Evolutionary conservation across 53 echinoderm and acorn worm species (phyloP).

Genomic region (Stichopus horrens): DNA sequence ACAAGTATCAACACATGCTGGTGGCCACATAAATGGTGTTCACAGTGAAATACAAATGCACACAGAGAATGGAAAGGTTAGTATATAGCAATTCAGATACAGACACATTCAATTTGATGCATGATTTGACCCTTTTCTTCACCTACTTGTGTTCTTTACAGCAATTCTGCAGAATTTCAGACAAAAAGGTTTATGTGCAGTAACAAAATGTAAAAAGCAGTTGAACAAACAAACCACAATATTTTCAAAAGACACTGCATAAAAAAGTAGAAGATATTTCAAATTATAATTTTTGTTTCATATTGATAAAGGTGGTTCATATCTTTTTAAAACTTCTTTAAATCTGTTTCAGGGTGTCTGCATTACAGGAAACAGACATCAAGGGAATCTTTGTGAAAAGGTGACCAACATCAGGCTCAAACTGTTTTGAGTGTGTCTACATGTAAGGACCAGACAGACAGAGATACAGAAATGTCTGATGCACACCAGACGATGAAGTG

Average conservation of each 20-base stretch:
- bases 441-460: conserved; percentile 7
- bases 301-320: no score
- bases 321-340: no score
- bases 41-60: conserved; percentile 31
- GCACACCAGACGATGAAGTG: conserved; percentile 26
- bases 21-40: conserved; percentile 34
- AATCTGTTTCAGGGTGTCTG: no score
- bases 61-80: conserved; percentile 29
- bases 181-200: neutral
- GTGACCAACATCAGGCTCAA: no score
- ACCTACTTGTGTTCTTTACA: neutral
- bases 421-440: neutral
- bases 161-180: neutral
- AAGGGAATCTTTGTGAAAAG: no score
- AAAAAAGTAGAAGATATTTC: no score
- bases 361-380: no score
- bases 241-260: no score
- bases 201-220: neutral
- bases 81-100: neutral
- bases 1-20: conserved; percentile 19
- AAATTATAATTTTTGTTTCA: no score
- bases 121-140: neutral
- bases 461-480: conserved; percentile 11
- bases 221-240: no score
- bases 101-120: conserved; percentile 4